Percentiles rank a stretch among this genome's conserved stretches.
phyloP scores from a whole-genome alignment of 1,140 invertebrate genomes.

The Brachionus plicatilis region DNA sequence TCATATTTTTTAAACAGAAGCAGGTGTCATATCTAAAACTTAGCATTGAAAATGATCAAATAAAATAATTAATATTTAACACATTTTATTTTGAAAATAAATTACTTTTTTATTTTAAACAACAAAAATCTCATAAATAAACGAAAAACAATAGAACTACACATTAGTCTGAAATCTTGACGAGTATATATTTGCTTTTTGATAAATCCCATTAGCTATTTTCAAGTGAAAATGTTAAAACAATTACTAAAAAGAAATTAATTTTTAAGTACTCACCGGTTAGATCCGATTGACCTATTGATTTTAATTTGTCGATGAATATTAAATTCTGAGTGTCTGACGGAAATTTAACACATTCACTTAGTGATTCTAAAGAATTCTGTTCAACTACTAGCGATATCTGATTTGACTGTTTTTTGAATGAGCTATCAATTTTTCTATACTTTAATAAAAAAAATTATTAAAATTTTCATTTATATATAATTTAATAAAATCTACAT shows the following conservation, averaged over 20 bases:
- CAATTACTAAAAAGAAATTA: background rate
- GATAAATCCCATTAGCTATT: slow-evolving; percentile 21
- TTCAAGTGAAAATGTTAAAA: background rate
- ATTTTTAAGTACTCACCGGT: background rate
- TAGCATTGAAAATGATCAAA: background rate
- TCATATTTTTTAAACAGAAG: background rate
- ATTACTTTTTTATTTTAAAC: background rate
- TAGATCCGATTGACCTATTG: slow-evolving; percentile 30
- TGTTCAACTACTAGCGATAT: slow-evolving; percentile 18
- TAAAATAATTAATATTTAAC: background rate
- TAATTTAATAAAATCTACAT: background rate
- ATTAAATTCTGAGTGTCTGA: slow-evolving; percentile 33
- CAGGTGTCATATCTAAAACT: background rate
- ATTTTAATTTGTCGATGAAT: slow-evolving; percentile 18
- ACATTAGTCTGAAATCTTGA: slow-evolving; percentile 34
- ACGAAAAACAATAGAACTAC: background rate
- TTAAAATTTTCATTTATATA: background rate
- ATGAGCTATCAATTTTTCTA: slow-evolving; percentile 32
- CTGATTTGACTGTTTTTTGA: slow-evolving; percentile 37
- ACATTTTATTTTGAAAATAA: slow-evolving; percentile 30
- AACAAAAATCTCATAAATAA: background rate
- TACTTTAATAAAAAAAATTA: background rate
- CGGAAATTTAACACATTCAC: slow-evolving; percentile 30
- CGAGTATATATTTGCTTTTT: slow-evolving; percentile 25
- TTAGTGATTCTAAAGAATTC: slow-evolving; percentile 6